Evolutionary conservation across 2,888 invertebrate genomes (phyloP).

Genomic region (Aspidiotus rigidus): DNA sequence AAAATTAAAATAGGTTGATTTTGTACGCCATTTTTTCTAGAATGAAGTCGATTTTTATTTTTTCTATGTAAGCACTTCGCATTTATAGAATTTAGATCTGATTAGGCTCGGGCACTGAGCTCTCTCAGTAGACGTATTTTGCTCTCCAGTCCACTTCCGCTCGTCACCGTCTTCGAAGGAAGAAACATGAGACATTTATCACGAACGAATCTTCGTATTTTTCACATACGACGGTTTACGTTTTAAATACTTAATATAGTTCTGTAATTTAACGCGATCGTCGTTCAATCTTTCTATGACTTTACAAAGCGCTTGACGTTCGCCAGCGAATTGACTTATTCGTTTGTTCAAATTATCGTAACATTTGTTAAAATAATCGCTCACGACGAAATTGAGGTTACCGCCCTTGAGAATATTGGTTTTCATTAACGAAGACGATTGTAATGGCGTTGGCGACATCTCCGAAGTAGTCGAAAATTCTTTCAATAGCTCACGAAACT

Average conservation of each 20-base stretch:
- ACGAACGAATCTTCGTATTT: no score
- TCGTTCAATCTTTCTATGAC: conserved; percentile 10
- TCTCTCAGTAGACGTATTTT: no score
- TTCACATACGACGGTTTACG: not conserved
- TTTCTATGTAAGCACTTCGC: no score
- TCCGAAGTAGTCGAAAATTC: conserved; percentile 18
- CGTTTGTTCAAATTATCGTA: conserved; percentile 20
- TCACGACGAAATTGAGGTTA: conserved; percentile 8
- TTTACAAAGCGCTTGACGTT: not conserved
- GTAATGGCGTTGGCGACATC: not conserved
- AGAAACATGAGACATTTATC: no score
- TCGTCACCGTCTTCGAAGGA: no score
- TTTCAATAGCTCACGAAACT: conserved; percentile 6
- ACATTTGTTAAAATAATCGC: conserved; percentile 24
- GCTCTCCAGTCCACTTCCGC: no score
- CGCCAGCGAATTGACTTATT: conserved; percentile 10
- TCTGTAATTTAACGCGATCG: conserved; percentile 3
- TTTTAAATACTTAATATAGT: not conserved
- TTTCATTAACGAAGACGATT: not conserved
- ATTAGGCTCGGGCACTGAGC: no score
- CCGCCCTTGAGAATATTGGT: not conserved
- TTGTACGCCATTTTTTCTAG: no score
- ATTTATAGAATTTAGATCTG: no score
- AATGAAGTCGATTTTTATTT: no score
- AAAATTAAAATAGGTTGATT: no score